A percentile compares a stretch with the other conserved stretches of the same genome.
phyloP scores from a whole-genome alignment of 2,888 invertebrate genomes.

The Iselma pallidipennis region DNA sequence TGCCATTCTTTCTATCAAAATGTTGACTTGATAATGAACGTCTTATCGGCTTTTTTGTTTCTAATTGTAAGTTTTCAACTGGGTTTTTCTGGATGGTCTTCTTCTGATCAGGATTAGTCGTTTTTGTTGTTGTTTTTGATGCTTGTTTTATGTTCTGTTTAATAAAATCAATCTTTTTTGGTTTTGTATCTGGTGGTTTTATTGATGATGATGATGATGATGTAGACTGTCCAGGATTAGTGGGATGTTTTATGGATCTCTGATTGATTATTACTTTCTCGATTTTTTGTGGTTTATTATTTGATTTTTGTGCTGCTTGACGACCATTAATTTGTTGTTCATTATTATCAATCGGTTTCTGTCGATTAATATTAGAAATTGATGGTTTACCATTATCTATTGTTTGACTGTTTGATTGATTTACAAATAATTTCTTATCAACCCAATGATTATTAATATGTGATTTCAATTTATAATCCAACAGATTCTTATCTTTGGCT shows the following conservation, averaged over 20 bases:
- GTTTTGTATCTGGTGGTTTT: background rate
- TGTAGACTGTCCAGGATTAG: background rate
- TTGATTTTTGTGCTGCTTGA: slow-evolving; percentile 5
- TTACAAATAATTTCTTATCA: background rate
- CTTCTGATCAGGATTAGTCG: slow-evolving; percentile 1
- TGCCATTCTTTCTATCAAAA: slow-evolving; percentile 24
- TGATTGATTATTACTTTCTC: background rate
- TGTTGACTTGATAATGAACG: slow-evolving; percentile 33
- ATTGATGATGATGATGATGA: background rate
- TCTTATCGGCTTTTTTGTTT: slow-evolving; percentile 19
- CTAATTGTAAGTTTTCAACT: background rate
- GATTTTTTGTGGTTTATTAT: background rate
- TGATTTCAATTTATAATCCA: background rate
- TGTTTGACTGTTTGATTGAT: too few species aligned
- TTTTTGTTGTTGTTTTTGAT: background rate
- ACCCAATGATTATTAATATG: background rate
- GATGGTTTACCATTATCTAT: too few species aligned
- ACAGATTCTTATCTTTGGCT: background rate
- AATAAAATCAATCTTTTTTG: background rate
- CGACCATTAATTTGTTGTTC: background rate
- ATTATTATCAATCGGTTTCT: background rate
- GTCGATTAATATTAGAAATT: background rate
- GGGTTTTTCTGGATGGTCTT: background rate
- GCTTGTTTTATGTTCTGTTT: background rate
- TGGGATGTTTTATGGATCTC: background rate